Conservation (phyloP, 2,113 vertebrate species). For the Melanerpes formicivorus region DNA sequence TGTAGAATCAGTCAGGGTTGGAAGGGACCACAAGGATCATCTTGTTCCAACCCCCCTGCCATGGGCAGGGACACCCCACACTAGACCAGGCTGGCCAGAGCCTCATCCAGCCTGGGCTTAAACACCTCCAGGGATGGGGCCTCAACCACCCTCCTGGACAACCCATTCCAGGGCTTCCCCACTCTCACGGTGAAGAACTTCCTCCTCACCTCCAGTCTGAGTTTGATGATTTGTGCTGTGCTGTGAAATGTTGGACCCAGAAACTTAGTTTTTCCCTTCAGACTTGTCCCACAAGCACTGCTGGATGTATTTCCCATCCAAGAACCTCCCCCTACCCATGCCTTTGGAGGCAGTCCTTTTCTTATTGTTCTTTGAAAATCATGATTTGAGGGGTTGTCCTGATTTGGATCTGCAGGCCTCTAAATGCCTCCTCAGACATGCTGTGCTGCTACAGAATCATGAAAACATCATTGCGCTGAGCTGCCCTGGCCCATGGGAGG, state of each 20-base stretch:
- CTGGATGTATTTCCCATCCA: fast-evolving
- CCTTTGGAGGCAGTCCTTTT: neutral
- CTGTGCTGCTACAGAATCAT: neutral
- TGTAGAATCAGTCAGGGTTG: no score
- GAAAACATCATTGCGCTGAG: neutral
- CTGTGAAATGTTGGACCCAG: neutral
- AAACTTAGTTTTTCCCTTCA: neutral
- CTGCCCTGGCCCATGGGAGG: neutral
- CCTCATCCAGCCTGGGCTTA: no score
- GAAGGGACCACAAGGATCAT: no score
- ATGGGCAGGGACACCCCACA: no score
- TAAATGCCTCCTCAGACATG: neutral
- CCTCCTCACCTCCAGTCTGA: no score
- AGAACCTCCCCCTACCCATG: neutral
- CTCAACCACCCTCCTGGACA: no score
- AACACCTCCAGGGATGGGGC: no score
- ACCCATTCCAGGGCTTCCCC: no score
- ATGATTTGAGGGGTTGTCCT: neutral
- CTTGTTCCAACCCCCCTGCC: no score
- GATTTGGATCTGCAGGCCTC: neutral
- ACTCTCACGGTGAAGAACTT: no score
- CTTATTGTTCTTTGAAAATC: neutral
- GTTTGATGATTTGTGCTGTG: neutral
- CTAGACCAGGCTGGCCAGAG: no score
- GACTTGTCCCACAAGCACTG: neutral